These are phyloP conservation scores for Pseudorectes ferrugineus DNA, from an alignment of 2,113 vertebrate genomes.

Conservation along the genomic window DNA sequence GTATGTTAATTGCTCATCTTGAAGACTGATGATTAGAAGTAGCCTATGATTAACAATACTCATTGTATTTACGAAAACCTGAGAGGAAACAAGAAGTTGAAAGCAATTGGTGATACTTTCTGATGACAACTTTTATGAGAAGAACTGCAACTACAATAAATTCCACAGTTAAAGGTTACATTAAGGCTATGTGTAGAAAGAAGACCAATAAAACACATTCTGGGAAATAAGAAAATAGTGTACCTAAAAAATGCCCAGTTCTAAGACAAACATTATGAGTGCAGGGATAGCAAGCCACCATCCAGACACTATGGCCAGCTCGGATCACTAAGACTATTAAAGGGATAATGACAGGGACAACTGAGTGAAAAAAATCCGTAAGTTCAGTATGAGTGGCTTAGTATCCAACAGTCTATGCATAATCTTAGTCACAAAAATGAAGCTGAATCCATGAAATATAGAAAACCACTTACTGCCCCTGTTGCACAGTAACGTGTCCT, in stretches of 20 bases:
- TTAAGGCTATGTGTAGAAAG: background rate
- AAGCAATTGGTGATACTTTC: background rate
- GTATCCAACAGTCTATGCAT: background rate
- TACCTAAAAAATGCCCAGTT: background rate
- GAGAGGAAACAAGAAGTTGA: background rate
- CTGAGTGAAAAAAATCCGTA: background rate
- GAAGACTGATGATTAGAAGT: background rate
- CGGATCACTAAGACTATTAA: background rate
- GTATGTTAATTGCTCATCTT: background rate
- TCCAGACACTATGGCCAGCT: background rate
- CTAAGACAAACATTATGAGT: background rate
- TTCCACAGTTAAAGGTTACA: background rate
- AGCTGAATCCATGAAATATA: background rate
- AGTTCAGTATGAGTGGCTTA: background rate
- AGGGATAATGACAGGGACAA: background rate
- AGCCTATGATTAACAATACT: background rate
- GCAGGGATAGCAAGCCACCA: background rate
- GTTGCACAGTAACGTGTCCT: background rate
- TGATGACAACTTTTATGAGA: background rate
- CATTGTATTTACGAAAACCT: background rate
- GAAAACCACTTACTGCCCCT: background rate
- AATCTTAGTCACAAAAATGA: background rate
- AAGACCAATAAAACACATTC: background rate
- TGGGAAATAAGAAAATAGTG: background rate
- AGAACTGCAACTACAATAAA: background rate